Conservation (phyloP, 1,140 invertebrate species). For the Megathymus violae region DNA sequence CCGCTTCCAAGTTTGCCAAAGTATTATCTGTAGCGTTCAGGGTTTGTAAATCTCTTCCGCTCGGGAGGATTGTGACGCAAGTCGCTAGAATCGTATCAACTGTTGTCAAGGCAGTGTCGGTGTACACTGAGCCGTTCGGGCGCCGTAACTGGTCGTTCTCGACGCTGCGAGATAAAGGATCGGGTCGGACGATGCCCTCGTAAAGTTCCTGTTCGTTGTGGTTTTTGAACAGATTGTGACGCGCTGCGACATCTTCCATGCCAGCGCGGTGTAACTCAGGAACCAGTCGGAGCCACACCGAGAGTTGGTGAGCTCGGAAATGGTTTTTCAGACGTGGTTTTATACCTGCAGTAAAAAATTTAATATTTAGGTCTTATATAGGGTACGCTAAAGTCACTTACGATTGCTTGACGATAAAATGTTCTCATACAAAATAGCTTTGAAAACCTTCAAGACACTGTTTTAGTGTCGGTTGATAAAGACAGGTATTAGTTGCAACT, state of each 20-base stretch:
- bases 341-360: slow-evolving; percentile 87
- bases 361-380: too few relatives aligned
- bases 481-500: too few relatives aligned
- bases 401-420: too few relatives aligned
- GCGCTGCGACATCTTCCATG: slow-evolving; percentile 93
- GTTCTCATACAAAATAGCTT: too few relatives aligned
- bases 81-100: slow-evolving; percentile 77
- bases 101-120: slow-evolving; percentile 75
- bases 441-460: too few relatives aligned
- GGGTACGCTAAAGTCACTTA: too few relatives aligned
- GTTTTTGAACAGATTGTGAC: slow-evolving; percentile 92
- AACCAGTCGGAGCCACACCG: slow-evolving; percentile 96
- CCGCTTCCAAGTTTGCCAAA: slow-evolving; percentile 88
- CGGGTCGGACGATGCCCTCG: slow-evolving; percentile 92
- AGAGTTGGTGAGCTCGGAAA: slow-evolving; percentile 96
- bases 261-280: slow-evolving; percentile 95
- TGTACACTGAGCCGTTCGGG: slow-evolving; percentile 66
- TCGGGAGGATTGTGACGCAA: slow-evolving; percentile 76
- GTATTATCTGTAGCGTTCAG: slow-evolving; percentile 88
- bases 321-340: slow-evolving; percentile 96
- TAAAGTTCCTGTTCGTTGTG: slow-evolving; percentile 92
- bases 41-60: slow-evolving; percentile 63
- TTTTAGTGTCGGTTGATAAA: too few relatives aligned
- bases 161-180: slow-evolving; percentile 84
- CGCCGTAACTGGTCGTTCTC: slow-evolving; percentile 61